Evolutionary conservation across 2,888 invertebrate genomes (phyloP).

Genomic region (Drosophila ezoana): DNA sequence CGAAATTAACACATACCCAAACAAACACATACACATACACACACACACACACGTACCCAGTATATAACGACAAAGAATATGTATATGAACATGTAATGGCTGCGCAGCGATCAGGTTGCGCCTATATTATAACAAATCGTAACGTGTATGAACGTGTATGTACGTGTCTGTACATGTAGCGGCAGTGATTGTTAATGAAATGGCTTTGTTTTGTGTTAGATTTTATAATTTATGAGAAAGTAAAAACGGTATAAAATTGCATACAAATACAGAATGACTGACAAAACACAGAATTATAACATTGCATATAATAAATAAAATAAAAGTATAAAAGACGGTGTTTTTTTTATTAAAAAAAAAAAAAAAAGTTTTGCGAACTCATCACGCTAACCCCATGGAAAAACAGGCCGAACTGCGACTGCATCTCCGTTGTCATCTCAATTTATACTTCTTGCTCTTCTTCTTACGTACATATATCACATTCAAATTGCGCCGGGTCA

Average conservation of each 20-base stretch:
- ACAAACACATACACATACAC: not conserved
- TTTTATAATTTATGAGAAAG: constrained; percentile 78
- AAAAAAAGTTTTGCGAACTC: too few relatives aligned
- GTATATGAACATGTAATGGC: constrained; percentile 71
- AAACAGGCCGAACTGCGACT: too few relatives aligned
- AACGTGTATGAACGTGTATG: constrained; percentile 76
- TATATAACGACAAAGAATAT: constrained; percentile 63
- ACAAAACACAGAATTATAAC: constrained; percentile 82
- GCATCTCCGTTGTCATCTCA: too few relatives aligned
- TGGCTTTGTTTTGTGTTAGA: constrained; percentile 82
- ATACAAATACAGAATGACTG: constrained; percentile 83
- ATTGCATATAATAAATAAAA: constrained; percentile 80
- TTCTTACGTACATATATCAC: too few relatives aligned
- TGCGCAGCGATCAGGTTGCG: constrained; percentile 22
- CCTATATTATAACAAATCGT: constrained; percentile 66
- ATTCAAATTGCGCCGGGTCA: too few relatives aligned
- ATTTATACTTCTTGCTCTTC: too few relatives aligned
- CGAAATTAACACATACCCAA: constrained; percentile 36
- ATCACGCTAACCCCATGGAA: too few relatives aligned
- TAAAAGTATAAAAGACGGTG: constrained; percentile 65
- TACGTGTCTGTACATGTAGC: constrained; percentile 81
- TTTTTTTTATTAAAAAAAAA: not conserved
- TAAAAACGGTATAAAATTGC: constrained; percentile 70
- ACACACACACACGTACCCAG: constrained; percentile 42
- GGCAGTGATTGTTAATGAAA: constrained; percentile 82